A percentile compares a stretch with the other conserved stretches of the same genome.
These are phyloP conservation scores for Eulemur coronatus DNA, from an alignment of 2,797 vertebrate species.

Conservation along the genomic window DNA sequence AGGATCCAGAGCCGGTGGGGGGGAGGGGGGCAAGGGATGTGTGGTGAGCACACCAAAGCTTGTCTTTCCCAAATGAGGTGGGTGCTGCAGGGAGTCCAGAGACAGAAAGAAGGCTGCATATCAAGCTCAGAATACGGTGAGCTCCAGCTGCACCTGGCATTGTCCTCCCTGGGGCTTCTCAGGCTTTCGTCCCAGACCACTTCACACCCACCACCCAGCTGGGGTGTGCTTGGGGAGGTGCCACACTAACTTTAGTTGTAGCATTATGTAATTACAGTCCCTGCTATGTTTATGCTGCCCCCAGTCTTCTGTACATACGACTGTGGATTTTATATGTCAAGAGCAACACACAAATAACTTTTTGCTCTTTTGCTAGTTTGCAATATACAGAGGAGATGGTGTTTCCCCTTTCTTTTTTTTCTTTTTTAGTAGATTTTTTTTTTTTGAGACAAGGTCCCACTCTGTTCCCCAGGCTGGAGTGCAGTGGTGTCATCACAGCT, in stretches of 20 bases:
- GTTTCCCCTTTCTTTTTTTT: background rate
- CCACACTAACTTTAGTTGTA: background rate
- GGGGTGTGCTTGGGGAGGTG: background rate
- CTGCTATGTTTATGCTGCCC: background rate
- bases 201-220: background rate
- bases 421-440: background rate
- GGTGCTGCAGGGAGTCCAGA: background rate
- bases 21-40: too few species aligned
- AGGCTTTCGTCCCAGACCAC: background rate
- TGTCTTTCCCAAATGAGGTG: background rate
- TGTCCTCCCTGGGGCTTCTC: background rate
- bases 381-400: background rate
- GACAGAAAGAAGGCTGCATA: background rate
- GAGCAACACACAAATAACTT: background rate
- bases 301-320: background rate
- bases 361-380: background rate
- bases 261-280: background rate
- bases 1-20: background rate
- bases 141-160: background rate
- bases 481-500: too few species aligned
- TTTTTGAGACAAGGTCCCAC: background rate
- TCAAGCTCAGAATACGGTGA: background rate
- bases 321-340: background rate
- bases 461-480: background rate
- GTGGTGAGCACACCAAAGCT: background rate